These are phyloP conservation scores for Strix aluco DNA, from an alignment of 2,113 vertebrate species.

Conservation along the genomic window DNA sequence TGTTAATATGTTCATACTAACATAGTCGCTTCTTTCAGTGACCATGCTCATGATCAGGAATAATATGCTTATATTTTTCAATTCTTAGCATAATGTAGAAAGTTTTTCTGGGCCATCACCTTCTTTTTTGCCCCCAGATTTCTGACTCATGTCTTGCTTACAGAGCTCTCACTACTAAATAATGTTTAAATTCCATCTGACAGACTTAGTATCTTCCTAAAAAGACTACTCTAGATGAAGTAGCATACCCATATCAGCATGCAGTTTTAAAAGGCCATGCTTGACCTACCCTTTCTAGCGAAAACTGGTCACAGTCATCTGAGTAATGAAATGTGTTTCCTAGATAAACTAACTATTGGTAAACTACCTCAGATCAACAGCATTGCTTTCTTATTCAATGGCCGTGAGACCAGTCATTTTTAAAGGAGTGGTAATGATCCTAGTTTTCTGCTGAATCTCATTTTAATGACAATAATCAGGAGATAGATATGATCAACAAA, in stretches of 20 bases:
- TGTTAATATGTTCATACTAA: not conserved
- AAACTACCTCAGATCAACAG: not conserved
- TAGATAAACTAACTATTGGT: not conserved
- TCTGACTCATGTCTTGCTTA: not conserved
- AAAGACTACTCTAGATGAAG: not conserved
- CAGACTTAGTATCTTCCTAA: not conserved
- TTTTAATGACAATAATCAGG: not conserved
- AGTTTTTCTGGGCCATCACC: not conserved
- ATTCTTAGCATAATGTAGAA: not conserved
- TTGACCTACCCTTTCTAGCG: not conserved
- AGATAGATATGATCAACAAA: not conserved
- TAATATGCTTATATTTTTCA: not conserved
- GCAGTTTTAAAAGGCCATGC: not conserved
- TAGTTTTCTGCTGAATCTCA: not conserved
- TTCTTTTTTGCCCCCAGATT: not conserved
- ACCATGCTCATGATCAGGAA: not conserved
- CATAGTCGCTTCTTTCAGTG: not conserved
- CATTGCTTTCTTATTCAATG: not conserved
- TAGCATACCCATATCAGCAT: not conserved
- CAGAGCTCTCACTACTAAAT: not conserved
- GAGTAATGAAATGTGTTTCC: not conserved
- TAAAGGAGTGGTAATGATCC: not conserved
- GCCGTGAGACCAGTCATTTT: not conserved
- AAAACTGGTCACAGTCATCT: not conserved
- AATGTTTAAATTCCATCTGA: not conserved